A percentile compares a stretch with the other conserved stretches of the same genome.
phyloP scores from a whole-genome alignment of 2,797 vertebrate genomes.

The Sebastes minor region DNA sequence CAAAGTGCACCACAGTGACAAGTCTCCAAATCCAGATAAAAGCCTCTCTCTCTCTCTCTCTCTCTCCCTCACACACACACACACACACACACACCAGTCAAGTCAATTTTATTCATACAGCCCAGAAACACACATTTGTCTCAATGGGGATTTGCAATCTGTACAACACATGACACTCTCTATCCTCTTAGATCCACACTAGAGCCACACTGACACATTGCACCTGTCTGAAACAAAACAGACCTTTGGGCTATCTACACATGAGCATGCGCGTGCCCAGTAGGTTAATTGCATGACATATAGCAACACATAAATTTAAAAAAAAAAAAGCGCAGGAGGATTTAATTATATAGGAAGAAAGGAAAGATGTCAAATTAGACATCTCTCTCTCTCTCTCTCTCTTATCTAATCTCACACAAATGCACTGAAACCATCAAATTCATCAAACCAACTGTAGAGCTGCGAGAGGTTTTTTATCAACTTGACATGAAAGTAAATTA shows the following conservation, averaged over 20 bases:
- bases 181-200: not conserved
- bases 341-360: not conserved
- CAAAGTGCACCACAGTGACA: not conserved
- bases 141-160: constrained; percentile 1
- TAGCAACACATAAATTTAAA: not conserved
- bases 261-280: not conserved
- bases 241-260: not conserved
- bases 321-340: not conserved
- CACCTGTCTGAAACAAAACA: constrained; percentile 38
- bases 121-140: not conserved
- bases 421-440: constrained; percentile 2
- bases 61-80: not conserved
- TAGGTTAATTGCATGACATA: not conserved
- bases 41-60: not conserved
- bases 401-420: constrained; percentile 14
- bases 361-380: not conserved
- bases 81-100: not conserved
- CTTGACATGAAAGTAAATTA: constrained; percentile 29
- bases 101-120: constrained; percentile 17
- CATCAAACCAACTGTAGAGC: constrained; percentile 27
- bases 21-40: constrained; percentile 18
- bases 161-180: not conserved
- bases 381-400: not conserved
- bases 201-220: not conserved
- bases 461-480: constrained; percentile 10